phyloP scores from a whole-genome alignment of 2,888 invertebrate species.

The Ormyrus rosae region DNA sequence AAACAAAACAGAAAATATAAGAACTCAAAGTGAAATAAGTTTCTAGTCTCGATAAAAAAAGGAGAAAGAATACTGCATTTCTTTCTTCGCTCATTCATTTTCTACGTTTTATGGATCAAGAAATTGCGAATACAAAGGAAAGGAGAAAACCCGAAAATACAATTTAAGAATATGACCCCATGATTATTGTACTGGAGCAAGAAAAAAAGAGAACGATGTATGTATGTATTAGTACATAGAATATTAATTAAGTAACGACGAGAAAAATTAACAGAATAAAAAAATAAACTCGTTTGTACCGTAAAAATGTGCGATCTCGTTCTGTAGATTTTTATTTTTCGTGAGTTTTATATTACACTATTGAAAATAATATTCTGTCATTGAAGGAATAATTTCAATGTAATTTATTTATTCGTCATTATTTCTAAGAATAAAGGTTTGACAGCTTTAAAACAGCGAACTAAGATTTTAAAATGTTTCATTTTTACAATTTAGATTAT shows the following conservation, averaged over 20 bases:
- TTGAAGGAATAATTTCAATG: neutral
- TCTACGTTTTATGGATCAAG: constrained; percentile 18
- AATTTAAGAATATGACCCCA: constrained; percentile 14
- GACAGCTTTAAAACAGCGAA: too few species aligned
- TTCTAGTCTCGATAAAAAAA: constrained; percentile 32
- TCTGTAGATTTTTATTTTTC: constrained; percentile 44
- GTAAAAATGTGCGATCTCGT: constrained; percentile 51
- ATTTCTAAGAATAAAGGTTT: too few species aligned
- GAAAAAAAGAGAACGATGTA: constrained; percentile 47
- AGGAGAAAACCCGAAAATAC: neutral
- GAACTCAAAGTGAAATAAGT: neutral
- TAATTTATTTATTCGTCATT: neutral
- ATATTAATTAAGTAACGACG: constrained; percentile 6
- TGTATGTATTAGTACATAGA: constrained; percentile 32
- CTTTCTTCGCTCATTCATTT: constrained; percentile 28
- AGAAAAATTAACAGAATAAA: constrained; percentile 10
- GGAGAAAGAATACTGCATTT: neutral
- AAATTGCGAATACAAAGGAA: neutral
- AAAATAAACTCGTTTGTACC: constrained; percentile 45
- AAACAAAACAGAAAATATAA: constrained; percentile 3
- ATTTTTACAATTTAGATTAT: neutral
- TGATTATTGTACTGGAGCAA: constrained; percentile 41
- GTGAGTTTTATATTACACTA: constrained; percentile 12
- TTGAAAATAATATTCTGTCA: constrained; percentile 23
- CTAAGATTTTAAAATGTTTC: too few species aligned